A percentile compares a stretch with the other conserved stretches of the same genome.
phyloP scores from a whole-genome alignment of 2,888 invertebrate species.

The Chouioia cunea region DNA sequence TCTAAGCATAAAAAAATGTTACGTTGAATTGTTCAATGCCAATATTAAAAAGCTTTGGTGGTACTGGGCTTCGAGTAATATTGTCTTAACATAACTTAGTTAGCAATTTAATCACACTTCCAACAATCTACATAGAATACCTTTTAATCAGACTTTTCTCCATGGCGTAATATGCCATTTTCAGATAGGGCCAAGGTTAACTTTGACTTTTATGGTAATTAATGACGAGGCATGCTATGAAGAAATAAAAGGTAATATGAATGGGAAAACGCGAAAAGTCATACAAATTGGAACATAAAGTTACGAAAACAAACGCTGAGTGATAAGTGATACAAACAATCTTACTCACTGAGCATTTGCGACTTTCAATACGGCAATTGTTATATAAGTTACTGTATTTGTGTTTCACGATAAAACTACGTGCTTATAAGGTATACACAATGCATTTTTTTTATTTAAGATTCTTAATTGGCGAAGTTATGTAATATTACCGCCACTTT shows the following conservation, averaged over 20 bases:
- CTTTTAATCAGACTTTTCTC: constrained; percentile 24
- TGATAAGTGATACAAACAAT: constrained; percentile 24
- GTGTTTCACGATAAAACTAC: constrained; percentile 1
- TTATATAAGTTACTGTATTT: not conserved
- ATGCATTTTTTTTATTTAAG: not conserved
- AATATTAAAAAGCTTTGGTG: not conserved
- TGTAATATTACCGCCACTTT: no score
- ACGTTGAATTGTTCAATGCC: not conserved
- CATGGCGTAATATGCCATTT: not conserved
- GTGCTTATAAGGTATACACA: not conserved
- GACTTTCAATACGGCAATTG: not conserved
- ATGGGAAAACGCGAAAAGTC: no score
- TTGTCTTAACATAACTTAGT: constrained; percentile 19
- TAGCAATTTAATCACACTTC: constrained; percentile 6
- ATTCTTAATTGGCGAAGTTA: not conserved
- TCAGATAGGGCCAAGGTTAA: constrained; percentile 21
- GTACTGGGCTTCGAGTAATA: constrained; percentile 21
- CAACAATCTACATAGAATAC: constrained; percentile 21
- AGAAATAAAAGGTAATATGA: not conserved
- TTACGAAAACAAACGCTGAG: constrained; percentile 16
- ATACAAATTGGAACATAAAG: not conserved
- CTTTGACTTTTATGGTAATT: constrained; percentile 2
- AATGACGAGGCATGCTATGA: not conserved
- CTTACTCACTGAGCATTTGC: constrained; percentile 8
- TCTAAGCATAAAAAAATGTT: not conserved